Percentiles rank a stretch among this genome's conserved stretches.
These are phyloP conservation scores for Falco novaeseelandiae DNA, from an alignment of 2,797 vertebrate genomes.

Conservation along the genomic window DNA sequence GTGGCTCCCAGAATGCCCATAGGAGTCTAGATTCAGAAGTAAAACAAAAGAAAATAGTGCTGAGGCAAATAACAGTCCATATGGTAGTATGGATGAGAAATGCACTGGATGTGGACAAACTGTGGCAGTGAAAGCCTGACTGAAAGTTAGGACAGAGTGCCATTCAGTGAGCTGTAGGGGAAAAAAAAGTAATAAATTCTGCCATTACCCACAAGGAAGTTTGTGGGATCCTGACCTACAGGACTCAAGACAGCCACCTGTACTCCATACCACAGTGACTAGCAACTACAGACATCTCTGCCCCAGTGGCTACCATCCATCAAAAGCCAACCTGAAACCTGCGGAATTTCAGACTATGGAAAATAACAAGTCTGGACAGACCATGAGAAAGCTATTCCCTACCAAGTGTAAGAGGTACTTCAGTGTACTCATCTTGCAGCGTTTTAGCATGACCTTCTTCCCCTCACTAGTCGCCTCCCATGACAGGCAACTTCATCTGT, in stretches of 20 bases:
- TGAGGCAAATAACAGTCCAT: background rate
- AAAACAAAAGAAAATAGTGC: background rate
- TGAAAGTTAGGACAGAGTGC: background rate
- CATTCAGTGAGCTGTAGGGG: background rate
- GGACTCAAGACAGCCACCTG: background rate
- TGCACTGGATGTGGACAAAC: background rate
- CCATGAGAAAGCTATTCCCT: background rate
- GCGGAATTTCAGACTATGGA: background rate
- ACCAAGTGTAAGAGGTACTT: background rate
- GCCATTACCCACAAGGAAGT: background rate
- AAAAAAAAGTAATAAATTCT: background rate
- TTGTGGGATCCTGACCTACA: background rate
- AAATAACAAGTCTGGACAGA: background rate
- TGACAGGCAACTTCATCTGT: background rate
- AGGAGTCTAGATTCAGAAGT: background rate
- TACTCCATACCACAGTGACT: background rate
- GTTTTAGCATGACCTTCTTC: background rate
- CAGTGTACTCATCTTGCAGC: background rate
- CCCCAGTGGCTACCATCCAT: background rate
- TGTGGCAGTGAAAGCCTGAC: background rate
- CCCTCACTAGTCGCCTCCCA: background rate
- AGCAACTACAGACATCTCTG: fast-evolving
- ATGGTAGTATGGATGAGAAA: background rate
- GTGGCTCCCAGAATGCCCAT: background rate
- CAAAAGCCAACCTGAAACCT: background rate